phyloP scores from a whole-genome alignment of 1,140 invertebrate species.

The Agrilus planipennis region DNA sequence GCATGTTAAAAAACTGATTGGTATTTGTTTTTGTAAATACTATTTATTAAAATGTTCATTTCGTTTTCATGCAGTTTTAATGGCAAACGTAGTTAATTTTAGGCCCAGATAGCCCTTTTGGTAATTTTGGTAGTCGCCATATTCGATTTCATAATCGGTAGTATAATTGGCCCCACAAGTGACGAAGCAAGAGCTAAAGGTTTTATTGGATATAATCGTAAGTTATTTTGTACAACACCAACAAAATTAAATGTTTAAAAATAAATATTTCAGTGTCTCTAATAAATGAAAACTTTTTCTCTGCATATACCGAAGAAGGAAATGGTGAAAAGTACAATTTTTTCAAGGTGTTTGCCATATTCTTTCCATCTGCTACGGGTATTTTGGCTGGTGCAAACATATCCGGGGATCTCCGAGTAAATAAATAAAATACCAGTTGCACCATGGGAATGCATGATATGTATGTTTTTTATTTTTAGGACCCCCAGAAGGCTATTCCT shows the following conservation, averaged over 20 bases:
- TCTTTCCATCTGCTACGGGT: slow-evolving; percentile 94
- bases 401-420: slow-evolving; percentile 80
- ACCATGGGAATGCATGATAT: background rate
- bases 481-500: slow-evolving; percentile 81
- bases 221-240: slow-evolving; percentile 34
- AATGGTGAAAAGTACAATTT: slow-evolving; percentile 68
- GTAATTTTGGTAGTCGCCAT: slow-evolving; percentile 81
- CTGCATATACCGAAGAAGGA: slow-evolving; percentile 63
- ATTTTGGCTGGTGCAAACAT: slow-evolving; percentile 91
- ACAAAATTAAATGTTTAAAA: slow-evolving; percentile 10
- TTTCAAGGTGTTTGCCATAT: slow-evolving; percentile 92
- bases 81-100: too few species aligned
- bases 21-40: background rate
- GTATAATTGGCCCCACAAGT: slow-evolving; percentile 69
- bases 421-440: too few species aligned
- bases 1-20: too few species aligned
- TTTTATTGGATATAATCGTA: slow-evolving; percentile 81
- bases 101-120: slow-evolving; percentile 86
- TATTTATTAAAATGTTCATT: too few species aligned
- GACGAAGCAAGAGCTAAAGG: slow-evolving; percentile 63
- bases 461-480: slow-evolving; percentile 42
- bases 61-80: too few species aligned
- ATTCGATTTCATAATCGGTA: slow-evolving; percentile 77
- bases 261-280: slow-evolving; percentile 51
- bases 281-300: slow-evolving; percentile 56